Evolutionary conservation across 2,888 invertebrate species (phyloP).

Genomic region (Nephrocerus scutellatus): DNA sequence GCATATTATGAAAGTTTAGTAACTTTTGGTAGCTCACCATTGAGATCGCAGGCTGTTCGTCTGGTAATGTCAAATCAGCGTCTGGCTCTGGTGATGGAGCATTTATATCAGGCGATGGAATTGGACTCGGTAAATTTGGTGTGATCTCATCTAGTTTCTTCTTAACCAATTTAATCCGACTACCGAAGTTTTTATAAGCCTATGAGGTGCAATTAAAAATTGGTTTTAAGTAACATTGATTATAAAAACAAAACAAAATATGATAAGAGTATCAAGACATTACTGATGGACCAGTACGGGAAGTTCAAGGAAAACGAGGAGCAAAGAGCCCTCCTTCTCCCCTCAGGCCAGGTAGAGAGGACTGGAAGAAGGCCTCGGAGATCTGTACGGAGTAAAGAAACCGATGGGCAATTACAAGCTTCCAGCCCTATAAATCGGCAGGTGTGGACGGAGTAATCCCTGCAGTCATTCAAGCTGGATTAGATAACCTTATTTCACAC

Average conservation of each 20-base stretch:
- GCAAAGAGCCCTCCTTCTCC: no score
- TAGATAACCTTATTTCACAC: no score
- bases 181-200: constrained; percentile 93
- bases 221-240: not conserved
- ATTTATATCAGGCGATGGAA: constrained; percentile 55
- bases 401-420: no score
- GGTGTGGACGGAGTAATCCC: no score
- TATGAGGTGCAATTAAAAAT: constrained; percentile 40
- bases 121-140: constrained; percentile 61
- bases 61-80: constrained; percentile 70
- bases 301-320: no score
- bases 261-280: not conserved
- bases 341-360: no score
- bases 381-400: no score
- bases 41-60: constrained; percentile 42
- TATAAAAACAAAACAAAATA: not conserved
- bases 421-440: no score
- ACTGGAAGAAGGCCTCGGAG: no score
- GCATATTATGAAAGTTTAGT: not conserved
- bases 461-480: no score
- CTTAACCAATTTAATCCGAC: constrained; percentile 76
- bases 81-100: constrained; percentile 76
- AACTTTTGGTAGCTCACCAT: constrained; percentile 32
- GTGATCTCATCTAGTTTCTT: constrained; percentile 77
- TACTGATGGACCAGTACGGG: no score